Base-by-base conservation (phyloP, 2,797 vertebrate genomes). In the Cirrhinus molitorella region DNA sequence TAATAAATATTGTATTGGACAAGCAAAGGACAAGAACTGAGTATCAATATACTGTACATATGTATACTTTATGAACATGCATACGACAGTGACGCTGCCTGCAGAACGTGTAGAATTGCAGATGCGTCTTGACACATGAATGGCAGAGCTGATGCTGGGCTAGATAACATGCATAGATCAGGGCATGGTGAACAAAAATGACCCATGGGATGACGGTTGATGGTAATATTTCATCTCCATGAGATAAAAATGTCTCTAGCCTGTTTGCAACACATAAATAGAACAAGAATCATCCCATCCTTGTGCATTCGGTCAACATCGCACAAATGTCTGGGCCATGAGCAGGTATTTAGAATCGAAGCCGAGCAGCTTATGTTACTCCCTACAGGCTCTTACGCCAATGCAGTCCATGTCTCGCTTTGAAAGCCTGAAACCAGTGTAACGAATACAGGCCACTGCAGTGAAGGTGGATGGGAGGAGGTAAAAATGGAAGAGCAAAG, bases 371-470 rank as follows among this genome's bases (percentile, higher is more conserved):
- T 79, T 86, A 74, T 55, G 65, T 84, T 83, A 88, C 80, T 82
- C 84, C 85, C 78, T 28, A 77, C 79, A 72, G 87, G 76, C 78
- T 78, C 79, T 71, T 81, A 87, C 55, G 81, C 66, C 86, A 88
- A 71, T 80, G 81, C 87, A 83, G 89, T 79, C 85, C 72, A 73
- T 17, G 51, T 65, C 61, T 61, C 51, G 55, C 73, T 73, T 73
- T 53, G 65, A 85, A 78, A 75, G 73, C 67, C 81, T 83, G 72
- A 73, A 81, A 53, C 81, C 81, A 71, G 34, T 84, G 82, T 81
- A 83, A 90, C 59, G 75, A 80, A 89, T 90, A 85, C 82, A 84
- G 83, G 86, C 79, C 72, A 86, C 86, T 83, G 84, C 85, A 80
- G 87, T 76, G 57, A 88, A 79, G 81, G 67, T 83, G 78, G 73